phyloP scores from a whole-genome alignment of 1,140 invertebrate genomes.

The Aleiodes sp. region DNA sequence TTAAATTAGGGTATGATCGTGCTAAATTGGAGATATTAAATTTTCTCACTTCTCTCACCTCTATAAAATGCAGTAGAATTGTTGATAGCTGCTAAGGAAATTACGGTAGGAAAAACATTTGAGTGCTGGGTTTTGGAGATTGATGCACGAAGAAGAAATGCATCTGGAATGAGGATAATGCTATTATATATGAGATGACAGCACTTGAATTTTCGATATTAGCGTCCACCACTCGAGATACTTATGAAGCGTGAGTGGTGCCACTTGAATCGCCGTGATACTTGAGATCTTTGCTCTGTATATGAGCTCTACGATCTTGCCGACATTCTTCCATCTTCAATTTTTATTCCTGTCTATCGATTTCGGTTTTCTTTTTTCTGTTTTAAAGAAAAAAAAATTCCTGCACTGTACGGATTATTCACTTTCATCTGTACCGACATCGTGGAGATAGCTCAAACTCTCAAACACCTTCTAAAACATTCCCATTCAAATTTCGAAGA shows the following conservation, averaged over 20 bases:
- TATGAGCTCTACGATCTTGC: not conserved
- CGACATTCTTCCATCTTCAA: no score
- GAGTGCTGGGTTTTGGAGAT: no score
- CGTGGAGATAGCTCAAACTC: no score
- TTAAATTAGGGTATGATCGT: conserved; percentile 37
- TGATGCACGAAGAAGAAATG: not conserved
- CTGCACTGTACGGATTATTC: no score
- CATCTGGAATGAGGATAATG: conserved; percentile 3
- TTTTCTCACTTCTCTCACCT: not conserved
- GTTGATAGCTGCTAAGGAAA: no score
- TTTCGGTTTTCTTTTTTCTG: no score
- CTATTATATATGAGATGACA: not conserved
- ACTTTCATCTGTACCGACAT: no score
- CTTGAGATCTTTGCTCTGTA: conserved; percentile 11
- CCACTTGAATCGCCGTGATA: not conserved
- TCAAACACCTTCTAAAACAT: not conserved
- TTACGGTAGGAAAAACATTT: no score
- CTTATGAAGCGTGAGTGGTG: not conserved
- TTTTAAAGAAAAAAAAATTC: no score
- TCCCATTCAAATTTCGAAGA: not conserved
- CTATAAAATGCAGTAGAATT: no score
- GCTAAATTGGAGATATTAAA: conserved; percentile 37
- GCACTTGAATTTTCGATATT: not conserved
- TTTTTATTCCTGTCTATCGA: no score
- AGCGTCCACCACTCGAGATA: not conserved